Conservation (phyloP, 2,797 vertebrate genomes). For the Galagoides demidoff region DNA sequence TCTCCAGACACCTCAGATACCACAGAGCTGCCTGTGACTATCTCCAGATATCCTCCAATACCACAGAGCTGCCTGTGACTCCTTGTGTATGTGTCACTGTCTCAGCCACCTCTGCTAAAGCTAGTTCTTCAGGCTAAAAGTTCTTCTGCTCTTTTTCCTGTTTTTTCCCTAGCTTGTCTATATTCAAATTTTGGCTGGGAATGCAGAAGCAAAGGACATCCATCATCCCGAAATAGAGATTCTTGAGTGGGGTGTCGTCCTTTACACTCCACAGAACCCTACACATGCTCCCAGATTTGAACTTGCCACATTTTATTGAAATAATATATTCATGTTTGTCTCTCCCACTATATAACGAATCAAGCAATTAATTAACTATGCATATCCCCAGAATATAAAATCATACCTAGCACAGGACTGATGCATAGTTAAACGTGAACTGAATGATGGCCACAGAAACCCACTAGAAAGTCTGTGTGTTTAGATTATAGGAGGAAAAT, state of each 20-base stretch:
- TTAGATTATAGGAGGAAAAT: not conserved
- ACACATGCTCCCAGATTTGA: not conserved
- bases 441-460: not conserved
- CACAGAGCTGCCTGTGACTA: not conserved
- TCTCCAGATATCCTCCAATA: not conserved
- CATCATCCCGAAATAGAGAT: not conserved
- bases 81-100: fast-evolving
- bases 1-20: not conserved
- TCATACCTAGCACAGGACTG: not conserved
- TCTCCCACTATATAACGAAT: not conserved
- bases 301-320: not conserved
- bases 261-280: not conserved
- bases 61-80: not conserved
- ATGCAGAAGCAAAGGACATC: not conserved
- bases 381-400: not conserved
- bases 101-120: not conserved
- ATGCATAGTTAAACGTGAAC: not conserved
- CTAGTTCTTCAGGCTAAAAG: not conserved
- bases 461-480: not conserved
- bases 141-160: not conserved
- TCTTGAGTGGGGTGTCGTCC: not conserved
- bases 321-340: not conserved
- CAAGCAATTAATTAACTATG: not conserved
- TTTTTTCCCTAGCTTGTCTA: not conserved
- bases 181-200: not conserved